phyloP scores from a whole-genome alignment of 2,797 vertebrate genomes.

The Morelia viridis region DNA sequence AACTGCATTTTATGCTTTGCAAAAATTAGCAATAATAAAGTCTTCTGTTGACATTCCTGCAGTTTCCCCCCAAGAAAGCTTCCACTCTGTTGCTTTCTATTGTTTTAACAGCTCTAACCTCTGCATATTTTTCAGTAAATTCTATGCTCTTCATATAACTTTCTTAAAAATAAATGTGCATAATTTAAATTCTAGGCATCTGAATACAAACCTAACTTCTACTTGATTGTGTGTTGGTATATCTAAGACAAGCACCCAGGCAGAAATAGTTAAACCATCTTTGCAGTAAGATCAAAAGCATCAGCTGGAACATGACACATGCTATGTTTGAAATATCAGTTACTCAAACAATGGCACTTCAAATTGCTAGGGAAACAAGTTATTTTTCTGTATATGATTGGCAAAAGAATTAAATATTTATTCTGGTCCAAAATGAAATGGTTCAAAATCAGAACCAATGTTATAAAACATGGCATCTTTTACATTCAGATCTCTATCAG shows the following conservation, averaged over 20 bases:
- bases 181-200: not conserved
- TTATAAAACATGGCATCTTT: not conserved
- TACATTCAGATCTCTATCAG: not conserved
- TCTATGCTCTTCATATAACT: not conserved
- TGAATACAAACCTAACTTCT: not conserved
- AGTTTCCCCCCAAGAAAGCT: too few species aligned
- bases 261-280: not conserved
- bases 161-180: not conserved
- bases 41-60: not conserved
- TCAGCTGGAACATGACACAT: not conserved
- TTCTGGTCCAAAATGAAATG: not conserved
- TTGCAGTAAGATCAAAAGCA: not conserved
- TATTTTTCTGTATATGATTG: not conserved
- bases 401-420: not conserved
- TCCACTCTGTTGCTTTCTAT: not conserved
- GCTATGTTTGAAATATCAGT: not conserved
- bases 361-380: not conserved
- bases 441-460: not conserved
- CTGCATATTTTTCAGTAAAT: not conserved
- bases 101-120: not conserved
- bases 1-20: not conserved
- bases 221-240: not conserved
- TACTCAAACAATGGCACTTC: not conserved
- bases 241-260: not conserved
- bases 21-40: not conserved